A percentile compares a stretch with the other conserved stretches of the same genome.
Conservation (phyloP, 1,140 invertebrate species). For the Musca vetustissima region DNA sequence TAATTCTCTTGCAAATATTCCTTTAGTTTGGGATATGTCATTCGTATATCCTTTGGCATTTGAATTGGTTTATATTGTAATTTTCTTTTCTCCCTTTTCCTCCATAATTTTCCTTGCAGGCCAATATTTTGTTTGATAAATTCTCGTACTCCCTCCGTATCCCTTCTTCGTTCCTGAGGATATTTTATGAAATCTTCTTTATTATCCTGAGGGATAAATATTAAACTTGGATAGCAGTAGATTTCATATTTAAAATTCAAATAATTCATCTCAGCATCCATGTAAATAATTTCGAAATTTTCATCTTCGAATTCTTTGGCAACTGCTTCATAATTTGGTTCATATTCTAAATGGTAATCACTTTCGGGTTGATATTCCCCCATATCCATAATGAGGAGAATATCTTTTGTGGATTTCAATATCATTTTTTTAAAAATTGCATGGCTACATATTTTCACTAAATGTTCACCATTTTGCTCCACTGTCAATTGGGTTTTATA, state of each 20-base stretch:
- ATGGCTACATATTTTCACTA: background rate
- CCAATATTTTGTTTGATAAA: background rate
- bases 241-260: conserved; percentile 19
- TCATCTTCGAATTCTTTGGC: background rate
- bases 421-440: background rate
- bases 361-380: background rate
- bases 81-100: no score
- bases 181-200: conserved; percentile 20
- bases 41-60: background rate
- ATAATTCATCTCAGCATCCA: conserved; percentile 24
- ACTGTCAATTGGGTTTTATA: background rate
- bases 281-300: conserved; percentile 10
- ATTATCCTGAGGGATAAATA: conserved; percentile 4
- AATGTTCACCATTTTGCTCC: background rate
- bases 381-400: background rate
- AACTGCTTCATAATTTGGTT: conserved; percentile 1
- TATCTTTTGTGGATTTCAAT: background rate
- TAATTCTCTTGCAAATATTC: background rate
- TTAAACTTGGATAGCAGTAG: conserved; percentile 15
- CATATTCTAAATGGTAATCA: background rate
- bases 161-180: background rate
- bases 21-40: background rate
- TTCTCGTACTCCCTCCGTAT: background rate
- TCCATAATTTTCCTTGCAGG: background rate
- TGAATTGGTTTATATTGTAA: background rate